Evolutionary conservation across 2,113 vertebrate genomes (phyloP).

Genomic region (Turdus rufiventris): DNA sequence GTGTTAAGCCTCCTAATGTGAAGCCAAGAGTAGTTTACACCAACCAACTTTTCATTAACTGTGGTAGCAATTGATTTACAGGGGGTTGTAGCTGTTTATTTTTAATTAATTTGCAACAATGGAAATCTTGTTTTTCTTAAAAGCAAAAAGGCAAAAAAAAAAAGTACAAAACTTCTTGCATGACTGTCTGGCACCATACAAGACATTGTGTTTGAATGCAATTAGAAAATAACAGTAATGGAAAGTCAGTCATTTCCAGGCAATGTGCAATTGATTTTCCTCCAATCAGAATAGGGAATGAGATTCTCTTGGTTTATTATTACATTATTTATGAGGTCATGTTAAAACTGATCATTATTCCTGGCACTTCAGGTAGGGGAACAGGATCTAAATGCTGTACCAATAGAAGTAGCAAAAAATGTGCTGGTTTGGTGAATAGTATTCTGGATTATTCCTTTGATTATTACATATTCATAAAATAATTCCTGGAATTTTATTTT

Average conservation of each 20-base stretch:
- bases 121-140: conserved; percentile 63
- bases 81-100: conserved; percentile 47
- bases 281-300: conserved; percentile 79
- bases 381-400: conserved; percentile 30
- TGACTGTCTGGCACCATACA: conserved; percentile 53
- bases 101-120: conserved; percentile 67
- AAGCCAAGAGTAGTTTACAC: conserved; percentile 54
- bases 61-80: conserved; percentile 54
- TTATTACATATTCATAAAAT: conserved; percentile 29
- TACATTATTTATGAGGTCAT: conserved; percentile 78
- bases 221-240: conserved; percentile 77
- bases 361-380: conserved; percentile 66
- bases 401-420: conserved; percentile 8
- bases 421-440: conserved; percentile 5
- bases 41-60: conserved; percentile 46
- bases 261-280: conserved; percentile 78
- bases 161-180: conserved; percentile 24
- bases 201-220: conserved; percentile 68
- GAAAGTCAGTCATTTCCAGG: conserved; percentile 78
- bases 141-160: conserved; percentile 26
- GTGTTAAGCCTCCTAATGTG: conserved; percentile 55
- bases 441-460: conserved; percentile 27
- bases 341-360: conserved; percentile 76
- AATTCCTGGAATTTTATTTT: conserved; percentile 25
- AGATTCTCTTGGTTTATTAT: conserved; percentile 74